phyloP scores from a whole-genome alignment of 1,140 invertebrate species.

The Leptoteleia sp. region DNA sequence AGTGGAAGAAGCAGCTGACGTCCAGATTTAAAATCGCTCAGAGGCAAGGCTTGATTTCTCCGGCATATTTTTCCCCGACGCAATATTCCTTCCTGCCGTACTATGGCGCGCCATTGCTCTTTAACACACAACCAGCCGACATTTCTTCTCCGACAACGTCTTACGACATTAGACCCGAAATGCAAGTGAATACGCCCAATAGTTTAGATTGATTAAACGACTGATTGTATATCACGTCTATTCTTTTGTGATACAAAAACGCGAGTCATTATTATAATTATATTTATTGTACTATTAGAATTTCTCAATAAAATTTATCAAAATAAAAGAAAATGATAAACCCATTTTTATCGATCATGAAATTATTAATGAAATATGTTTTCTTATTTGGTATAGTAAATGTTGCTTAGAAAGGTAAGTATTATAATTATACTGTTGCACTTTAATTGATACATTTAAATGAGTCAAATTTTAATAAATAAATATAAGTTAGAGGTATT shows the following conservation, averaged over 20 bases:
- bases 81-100: conserved; percentile 84
- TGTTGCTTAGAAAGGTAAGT: no score
- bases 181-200: conserved; percentile 20
- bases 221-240: conserved; percentile 8
- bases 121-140: conserved; percentile 34
- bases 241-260: conserved; percentile 32
- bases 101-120: conserved; percentile 72
- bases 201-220: conserved; percentile 18
- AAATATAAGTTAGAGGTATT: no score
- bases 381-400: no score
- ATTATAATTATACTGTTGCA: no score
- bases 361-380: no score
- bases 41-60: conserved; percentile 88
- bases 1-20: conserved; percentile 97
- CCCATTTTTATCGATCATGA: no score
- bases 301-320: conserved; percentile 2
- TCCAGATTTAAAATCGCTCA: conserved; percentile 93
- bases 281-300: conserved; percentile 16
- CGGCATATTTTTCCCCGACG: conserved; percentile 85
- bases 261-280: conserved; percentile 15
- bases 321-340: no score
- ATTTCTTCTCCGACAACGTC: conserved; percentile 22
- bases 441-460: no score
- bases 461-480: no score
- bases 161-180: conserved; percentile 15